These are phyloP conservation scores for Rhynchomys soricoides DNA, from an alignment of 2,113 vertebrate species.

Conservation along the genomic window DNA sequence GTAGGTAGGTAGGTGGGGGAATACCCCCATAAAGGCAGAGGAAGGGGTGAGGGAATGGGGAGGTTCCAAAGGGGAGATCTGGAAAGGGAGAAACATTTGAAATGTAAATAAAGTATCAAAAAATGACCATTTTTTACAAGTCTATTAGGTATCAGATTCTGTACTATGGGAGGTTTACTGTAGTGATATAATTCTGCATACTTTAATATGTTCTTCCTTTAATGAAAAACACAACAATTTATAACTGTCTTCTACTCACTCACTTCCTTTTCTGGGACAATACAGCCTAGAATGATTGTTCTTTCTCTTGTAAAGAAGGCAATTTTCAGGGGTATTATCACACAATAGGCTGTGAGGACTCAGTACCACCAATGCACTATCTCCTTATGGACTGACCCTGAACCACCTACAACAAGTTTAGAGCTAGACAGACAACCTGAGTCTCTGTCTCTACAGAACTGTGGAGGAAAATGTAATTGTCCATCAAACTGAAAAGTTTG, in stretches of 20 bases:
- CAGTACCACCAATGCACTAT: neutral
- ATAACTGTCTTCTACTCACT: neutral
- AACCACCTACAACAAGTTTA: neutral
- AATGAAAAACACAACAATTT: neutral
- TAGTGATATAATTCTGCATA: neutral
- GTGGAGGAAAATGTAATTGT: neutral
- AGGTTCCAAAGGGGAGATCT: too few species aligned
- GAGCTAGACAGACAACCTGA: neutral
- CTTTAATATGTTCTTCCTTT: neutral
- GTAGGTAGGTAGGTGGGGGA: too few species aligned
- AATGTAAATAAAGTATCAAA: too few species aligned
- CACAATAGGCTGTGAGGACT: neutral
- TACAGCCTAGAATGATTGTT: accelerated
- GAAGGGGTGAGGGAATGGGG: too few species aligned
- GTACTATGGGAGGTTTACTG: neutral
- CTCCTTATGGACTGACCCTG: neutral
- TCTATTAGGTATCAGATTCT: neutral
- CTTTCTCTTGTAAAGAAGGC: neutral
- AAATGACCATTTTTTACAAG: neutral
- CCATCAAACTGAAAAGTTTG: neutral
- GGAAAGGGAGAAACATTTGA: too few species aligned
- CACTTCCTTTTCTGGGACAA: neutral
- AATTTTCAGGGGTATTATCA: neutral
- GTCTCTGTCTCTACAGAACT: neutral
- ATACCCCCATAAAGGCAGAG: too few species aligned